Evolutionary conservation across 2,797 vertebrate species (phyloP).

Genomic region (Meda fulgida): DNA sequence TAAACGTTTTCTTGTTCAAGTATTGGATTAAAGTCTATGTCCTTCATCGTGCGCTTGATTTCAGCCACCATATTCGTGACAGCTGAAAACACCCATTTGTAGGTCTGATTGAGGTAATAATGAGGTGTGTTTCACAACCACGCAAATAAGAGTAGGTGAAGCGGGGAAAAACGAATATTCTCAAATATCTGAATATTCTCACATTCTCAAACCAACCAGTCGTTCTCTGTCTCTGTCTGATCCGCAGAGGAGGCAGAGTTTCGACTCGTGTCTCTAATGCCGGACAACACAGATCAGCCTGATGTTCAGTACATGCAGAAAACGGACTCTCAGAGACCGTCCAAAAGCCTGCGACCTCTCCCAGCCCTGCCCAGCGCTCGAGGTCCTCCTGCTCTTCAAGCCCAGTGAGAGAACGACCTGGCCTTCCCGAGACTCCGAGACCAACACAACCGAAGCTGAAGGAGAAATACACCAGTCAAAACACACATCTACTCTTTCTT

Average conservation of each 20-base stretch:
- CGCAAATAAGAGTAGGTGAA: no score
- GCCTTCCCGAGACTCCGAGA: neutral
- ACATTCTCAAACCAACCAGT: neutral
- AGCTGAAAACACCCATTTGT: neutral
- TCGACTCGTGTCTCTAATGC: neutral
- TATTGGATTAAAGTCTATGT: no score
- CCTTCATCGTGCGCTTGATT: no score
- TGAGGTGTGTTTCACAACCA: no score
- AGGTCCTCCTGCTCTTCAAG: neutral
- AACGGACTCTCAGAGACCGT: neutral
- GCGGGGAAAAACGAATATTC: no score
- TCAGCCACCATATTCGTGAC: no score
- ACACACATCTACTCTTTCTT: neutral
- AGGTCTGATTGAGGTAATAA: neutral
- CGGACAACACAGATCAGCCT: neutral
- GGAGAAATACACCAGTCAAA: no score
- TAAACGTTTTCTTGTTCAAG: no score
- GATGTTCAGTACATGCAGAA: constrained; percentile 6
- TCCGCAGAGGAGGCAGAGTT: constrained; percentile 1
- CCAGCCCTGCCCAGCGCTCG: neutral
- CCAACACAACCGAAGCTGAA: neutral
- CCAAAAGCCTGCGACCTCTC: constrained; percentile 13
- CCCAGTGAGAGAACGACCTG: neutral
- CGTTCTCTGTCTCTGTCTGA: neutral
- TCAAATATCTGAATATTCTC: no score